Evolutionary conservation across 1,140 invertebrate genomes (phyloP).

Genomic region (Teleopsis dalmanni): DNA sequence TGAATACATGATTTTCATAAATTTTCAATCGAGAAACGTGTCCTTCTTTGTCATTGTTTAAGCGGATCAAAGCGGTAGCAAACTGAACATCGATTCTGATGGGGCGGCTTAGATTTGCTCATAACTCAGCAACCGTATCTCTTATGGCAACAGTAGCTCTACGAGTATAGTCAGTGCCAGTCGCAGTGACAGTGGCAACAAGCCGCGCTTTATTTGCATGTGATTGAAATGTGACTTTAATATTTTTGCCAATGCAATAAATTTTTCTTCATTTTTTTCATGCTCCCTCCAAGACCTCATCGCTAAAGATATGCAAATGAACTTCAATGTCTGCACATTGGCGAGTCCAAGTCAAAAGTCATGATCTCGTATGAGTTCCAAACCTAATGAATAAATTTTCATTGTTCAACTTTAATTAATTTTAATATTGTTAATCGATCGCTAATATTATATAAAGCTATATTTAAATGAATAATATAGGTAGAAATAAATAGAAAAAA

Average conservation of each 20-base stretch:
- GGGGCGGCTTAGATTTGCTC: constrained; percentile 5
- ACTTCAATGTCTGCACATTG: constrained; percentile 1
- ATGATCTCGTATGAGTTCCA: neutral
- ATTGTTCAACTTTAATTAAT: neutral
- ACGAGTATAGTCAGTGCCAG: too few relatives aligned
- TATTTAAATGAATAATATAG: neutral
- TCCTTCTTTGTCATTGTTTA: constrained; percentile 13
- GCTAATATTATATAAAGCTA: neutral
- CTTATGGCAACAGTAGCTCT: too few relatives aligned
- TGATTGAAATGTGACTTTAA: constrained; percentile 26
- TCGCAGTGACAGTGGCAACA: neutral
- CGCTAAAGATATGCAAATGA: constrained; percentile 5
- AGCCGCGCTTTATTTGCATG: constrained; percentile 17
- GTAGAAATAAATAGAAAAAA: neutral
- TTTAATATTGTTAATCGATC: neutral
- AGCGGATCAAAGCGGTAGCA: neutral
- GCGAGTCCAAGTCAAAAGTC: too few relatives aligned
- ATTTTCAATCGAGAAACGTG: constrained; percentile 16
- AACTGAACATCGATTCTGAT: constrained; percentile 1
- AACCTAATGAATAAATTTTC: neutral
- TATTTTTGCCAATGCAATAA: constrained; percentile 17
- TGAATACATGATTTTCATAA: constrained; percentile 18
- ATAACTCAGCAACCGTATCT: too few relatives aligned
- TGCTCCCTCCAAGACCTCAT: neutral
- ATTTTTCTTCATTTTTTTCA: constrained; percentile 9